Conservation (phyloP, 2,113 vertebrate genomes). For the Ochotona princeps region DNA sequence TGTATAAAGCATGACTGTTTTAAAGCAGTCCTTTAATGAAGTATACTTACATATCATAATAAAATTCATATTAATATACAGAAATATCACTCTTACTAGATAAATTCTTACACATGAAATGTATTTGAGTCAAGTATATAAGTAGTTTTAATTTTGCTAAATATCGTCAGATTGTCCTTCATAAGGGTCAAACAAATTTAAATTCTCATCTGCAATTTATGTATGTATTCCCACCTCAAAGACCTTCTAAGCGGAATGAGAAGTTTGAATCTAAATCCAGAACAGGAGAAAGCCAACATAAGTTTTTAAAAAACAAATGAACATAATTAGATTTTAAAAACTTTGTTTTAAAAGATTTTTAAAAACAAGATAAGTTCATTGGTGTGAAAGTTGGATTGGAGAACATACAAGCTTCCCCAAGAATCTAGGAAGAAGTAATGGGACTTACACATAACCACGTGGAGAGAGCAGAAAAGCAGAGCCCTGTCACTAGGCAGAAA, state of each 20-base stretch:
- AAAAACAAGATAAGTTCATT: neutral
- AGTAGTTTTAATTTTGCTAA: slow-evolving; percentile 38
- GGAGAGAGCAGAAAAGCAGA: neutral
- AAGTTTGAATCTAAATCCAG: slow-evolving; percentile 32
- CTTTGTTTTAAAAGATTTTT: neutral
- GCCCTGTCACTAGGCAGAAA: neutral
- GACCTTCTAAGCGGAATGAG: slow-evolving; percentile 1
- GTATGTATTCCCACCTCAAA: neutral
- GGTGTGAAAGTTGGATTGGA: neutral
- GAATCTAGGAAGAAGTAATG: neutral
- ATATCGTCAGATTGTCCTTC: neutral
- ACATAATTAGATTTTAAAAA: neutral
- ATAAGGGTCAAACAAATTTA: neutral
- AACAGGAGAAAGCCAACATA: slow-evolving; percentile 3
- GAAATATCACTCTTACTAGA: neutral
- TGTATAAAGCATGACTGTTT: neutral
- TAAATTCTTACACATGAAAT: slow-evolving; percentile 18
- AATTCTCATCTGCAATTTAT: neutral
- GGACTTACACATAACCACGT: neutral
- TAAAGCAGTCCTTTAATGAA: slow-evolving; percentile 18
- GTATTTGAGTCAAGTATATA: slow-evolving; percentile 5
- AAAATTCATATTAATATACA: neutral
- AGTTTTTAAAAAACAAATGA: slow-evolving; percentile 26
- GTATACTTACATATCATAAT: neutral
- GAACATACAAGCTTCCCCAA: neutral